Base-by-base conservation (phyloP, 2,888 invertebrate species). In the Corbicula japonica region DNA sequence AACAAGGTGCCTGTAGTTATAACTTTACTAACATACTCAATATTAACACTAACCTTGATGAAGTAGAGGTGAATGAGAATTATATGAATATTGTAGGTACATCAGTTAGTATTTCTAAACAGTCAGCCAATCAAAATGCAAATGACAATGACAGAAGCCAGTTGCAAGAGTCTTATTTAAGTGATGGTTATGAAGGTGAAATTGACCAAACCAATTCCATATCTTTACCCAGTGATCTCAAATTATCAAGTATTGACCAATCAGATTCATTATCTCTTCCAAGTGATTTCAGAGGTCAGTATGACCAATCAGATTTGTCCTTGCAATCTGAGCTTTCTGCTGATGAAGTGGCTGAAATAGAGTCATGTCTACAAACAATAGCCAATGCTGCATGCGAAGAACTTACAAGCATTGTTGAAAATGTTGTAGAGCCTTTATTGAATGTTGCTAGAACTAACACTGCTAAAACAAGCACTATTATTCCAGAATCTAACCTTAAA, bases 121-220 rank as follows among this genome's bases (percentile, higher is more conserved):
- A 83, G 88, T 90, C 91, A 89, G 91, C 91, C 90, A 91, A 91
- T 92, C 92, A 92, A 91, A 92, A 91, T 92, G 91, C 90, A 87
- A 88, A 90, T 91, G 92, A 92, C 91, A 91, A 87, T 90, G 92
- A 91, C 87, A 88, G 87, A 72, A 84, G 77, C 76, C 80, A 72
- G 60, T 85, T 87, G 60, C 74, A 71, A 52, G 80, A 74, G 69
- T 83, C 83, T 50, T 52, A 72, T 58, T 35, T 52, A 44, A 66
- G 66, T 69, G 78, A 80, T 46, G 76, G 83, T 68, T 76, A 72
- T 73, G 80, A 83, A 44, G 74, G 54, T 65, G 78, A 78, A 46
- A 65, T 76, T 61, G 78, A 80, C 46, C 80, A 66, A 34, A 75
- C 80, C 35, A 78, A 56, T 70, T 83, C 83, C 71, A 83, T 77